Evolutionary conservation across 1,140 invertebrate species (phyloP).

Genomic region (Psilanteris sp.): DNA sequence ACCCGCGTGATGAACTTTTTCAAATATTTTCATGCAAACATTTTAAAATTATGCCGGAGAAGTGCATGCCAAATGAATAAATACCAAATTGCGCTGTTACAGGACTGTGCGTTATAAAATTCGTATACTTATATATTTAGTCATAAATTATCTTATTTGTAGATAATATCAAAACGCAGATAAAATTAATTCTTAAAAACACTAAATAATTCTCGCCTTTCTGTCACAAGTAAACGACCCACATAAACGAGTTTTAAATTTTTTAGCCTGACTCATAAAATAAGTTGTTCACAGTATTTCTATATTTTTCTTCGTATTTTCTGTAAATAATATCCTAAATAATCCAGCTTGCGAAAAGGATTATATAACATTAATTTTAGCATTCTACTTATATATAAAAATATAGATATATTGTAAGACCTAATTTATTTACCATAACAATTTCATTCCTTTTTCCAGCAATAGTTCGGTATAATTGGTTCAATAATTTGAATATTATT

Average conservation of each 20-base stretch:
- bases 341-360: too few relatives aligned
- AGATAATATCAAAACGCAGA: conserved; percentile 15
- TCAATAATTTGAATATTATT: conserved; percentile 15
- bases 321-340: too few relatives aligned
- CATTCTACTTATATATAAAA: too few relatives aligned
- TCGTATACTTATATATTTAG: neutral
- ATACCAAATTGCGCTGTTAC: neutral
- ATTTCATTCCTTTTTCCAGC: too few relatives aligned
- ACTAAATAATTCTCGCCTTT: conserved; percentile 31
- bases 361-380: too few relatives aligned
- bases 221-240: conserved; percentile 31
- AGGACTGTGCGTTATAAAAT: neutral
- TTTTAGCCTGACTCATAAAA: conserved; percentile 28
- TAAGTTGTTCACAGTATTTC: too few relatives aligned
- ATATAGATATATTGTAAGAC: too few relatives aligned
- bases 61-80: neutral
- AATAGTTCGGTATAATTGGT: conserved; percentile 13
- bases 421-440: too few relatives aligned
- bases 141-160: conserved; percentile 27
- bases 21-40: neutral
- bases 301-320: too few relatives aligned
- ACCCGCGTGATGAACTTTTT: neutral
- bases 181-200: conserved; percentile 18
- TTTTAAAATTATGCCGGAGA: neutral
- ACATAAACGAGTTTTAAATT: conserved; percentile 51